These are phyloP conservation scores for Scartelaos histophorus DNA, from an alignment of 2,113 vertebrate species.

Conservation along the genomic window DNA sequence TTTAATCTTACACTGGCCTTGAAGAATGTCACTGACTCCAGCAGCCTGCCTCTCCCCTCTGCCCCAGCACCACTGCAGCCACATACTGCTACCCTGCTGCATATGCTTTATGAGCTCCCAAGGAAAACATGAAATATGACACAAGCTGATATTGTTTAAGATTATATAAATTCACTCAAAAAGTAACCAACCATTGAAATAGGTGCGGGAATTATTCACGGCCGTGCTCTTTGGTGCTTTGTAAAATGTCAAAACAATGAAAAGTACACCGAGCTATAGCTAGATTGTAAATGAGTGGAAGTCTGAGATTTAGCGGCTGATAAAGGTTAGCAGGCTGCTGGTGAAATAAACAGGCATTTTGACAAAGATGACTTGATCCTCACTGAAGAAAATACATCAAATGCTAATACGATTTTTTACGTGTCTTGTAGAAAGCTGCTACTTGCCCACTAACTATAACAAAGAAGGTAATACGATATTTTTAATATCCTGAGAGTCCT, in stretches of 20 bases:
- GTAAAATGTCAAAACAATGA: conserved; percentile 73
- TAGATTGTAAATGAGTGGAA: conserved; percentile 68
- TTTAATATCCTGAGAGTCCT: no score
- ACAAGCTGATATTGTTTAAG: conserved; percentile 24
- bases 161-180: conserved; percentile 34
- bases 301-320: conserved; percentile 67
- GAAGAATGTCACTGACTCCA: conserved; percentile 71
- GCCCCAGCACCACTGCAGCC: conserved; percentile 44
- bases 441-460: no score
- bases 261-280: conserved; percentile 66
- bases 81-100: conserved; percentile 36
- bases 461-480: no score
- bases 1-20: conserved; percentile 75
- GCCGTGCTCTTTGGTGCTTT: conserved; percentile 53
- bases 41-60: conserved; percentile 6
- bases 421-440: no score
- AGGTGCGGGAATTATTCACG: conserved; percentile 52
- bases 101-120: conserved; percentile 12
- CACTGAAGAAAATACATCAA: conserved; percentile 55
- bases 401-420: background rate
- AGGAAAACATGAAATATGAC: conserved; percentile 17
- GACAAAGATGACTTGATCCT: conserved; percentile 70
- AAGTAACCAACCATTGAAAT: conserved; percentile 49
- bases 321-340: conserved; percentile 67
- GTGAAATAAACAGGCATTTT: conserved; percentile 58